phyloP scores from a whole-genome alignment of 2,113 vertebrate genomes.

The Ophthalmolycus amberensis region DNA sequence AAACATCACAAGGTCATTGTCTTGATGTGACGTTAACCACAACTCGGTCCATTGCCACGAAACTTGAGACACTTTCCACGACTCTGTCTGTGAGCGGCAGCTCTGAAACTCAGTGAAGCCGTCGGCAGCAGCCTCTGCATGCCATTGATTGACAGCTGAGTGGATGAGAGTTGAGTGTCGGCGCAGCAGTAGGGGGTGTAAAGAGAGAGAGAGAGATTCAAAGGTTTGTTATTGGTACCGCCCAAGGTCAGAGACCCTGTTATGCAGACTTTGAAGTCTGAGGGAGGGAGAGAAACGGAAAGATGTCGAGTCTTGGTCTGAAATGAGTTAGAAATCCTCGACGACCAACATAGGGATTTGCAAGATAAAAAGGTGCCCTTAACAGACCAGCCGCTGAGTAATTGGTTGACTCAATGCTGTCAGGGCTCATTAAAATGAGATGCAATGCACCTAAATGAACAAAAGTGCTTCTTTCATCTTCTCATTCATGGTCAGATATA shows the following conservation, averaged over 20 bases:
- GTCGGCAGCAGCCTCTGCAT: conserved; percentile 26
- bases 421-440: not conserved
- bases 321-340: not conserved
- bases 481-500: not conserved
- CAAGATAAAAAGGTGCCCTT: conserved; percentile 4
- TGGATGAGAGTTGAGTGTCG: conserved; percentile 56
- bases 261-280: conserved; percentile 45
- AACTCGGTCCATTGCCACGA: not conserved
- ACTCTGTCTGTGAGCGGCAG: not conserved
- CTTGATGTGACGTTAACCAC: conserved; percentile 1
- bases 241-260: conserved; percentile 65
- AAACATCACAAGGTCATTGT: not conserved
- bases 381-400: conserved; percentile 4
- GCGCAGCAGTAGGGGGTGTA: conserved; percentile 26
- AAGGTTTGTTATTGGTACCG: conserved; percentile 49
- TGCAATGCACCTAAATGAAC: not conserved
- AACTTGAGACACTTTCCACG: not conserved
- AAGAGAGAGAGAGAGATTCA: conserved; percentile 31
- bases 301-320: not conserved
- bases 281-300: not conserved
- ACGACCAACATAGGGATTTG: not conserved
- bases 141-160: conserved; percentile 61
- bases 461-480: accelerated
- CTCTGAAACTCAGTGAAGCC: not conserved
- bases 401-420: conserved; percentile 16